These are phyloP conservation scores for Tethya wilhelma DNA, from an alignment of 37 sponge, comb jelly and placozoan species.

Conservation along the genomic window DNA sequence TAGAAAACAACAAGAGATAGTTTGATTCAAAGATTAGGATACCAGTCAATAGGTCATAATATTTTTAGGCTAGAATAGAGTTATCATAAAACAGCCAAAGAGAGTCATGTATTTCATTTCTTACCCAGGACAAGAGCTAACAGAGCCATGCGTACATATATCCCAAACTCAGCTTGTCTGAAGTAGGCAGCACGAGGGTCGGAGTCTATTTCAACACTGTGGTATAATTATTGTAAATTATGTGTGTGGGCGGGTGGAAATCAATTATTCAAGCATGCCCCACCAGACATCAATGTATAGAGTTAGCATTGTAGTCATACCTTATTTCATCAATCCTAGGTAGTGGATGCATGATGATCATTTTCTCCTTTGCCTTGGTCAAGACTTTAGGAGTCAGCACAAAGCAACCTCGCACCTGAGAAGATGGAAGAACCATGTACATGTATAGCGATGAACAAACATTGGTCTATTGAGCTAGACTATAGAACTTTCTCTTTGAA, in stretches of 20 bases:
- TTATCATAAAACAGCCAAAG: too few species aligned
- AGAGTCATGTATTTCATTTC: neutral
- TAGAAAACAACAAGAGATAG: neutral
- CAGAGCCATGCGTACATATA: slow-evolving; percentile 97
- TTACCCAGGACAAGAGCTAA: slow-evolving; percentile 64
- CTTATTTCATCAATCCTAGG: slow-evolving; percentile 97
- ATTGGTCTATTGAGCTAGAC: too few species aligned
- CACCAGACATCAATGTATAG: too few species aligned
- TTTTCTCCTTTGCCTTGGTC: slow-evolving; percentile 93
- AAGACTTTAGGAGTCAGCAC: slow-evolving; percentile 91
- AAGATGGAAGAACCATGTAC: slow-evolving; percentile 1
- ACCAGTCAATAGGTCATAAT: too few species aligned
- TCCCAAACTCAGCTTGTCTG: slow-evolving; percentile 96
- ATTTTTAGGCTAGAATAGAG: too few species aligned
- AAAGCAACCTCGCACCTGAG: slow-evolving; percentile 84
- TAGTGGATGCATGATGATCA: slow-evolving; percentile 95
- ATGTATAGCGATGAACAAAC: too few species aligned
- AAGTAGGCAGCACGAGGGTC: slow-evolving; percentile 98
- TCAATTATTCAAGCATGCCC: too few species aligned
- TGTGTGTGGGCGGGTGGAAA: too few species aligned
- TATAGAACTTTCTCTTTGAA: neutral
- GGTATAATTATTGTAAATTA: too few species aligned
- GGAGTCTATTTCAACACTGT: slow-evolving; percentile 93
- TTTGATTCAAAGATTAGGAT: too few species aligned
- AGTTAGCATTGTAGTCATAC: slow-evolving; percentile 50